A percentile compares a stretch with the other conserved stretches of the same genome.
These are phyloP conservation scores for Sapajus apella DNA, from an alignment of 2,113 vertebrate genomes.

Conservation along the genomic window DNA sequence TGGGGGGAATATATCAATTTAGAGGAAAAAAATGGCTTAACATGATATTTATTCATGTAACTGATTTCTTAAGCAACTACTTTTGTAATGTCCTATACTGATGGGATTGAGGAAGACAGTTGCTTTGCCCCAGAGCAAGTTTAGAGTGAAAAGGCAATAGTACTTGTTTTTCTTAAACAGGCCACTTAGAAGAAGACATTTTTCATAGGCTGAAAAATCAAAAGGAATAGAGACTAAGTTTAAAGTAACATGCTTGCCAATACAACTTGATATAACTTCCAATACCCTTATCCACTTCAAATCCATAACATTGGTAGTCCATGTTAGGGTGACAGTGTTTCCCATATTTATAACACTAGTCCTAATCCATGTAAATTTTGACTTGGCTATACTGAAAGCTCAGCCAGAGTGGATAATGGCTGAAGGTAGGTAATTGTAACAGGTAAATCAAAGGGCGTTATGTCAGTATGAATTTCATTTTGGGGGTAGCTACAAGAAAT, in stretches of 20 bases:
- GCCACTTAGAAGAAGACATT: neutral
- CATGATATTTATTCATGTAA: neutral
- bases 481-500: neutral
- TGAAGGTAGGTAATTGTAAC: neutral
- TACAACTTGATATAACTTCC: neutral
- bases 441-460: neutral
- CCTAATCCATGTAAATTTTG: neutral
- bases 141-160: neutral
- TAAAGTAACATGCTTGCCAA: neutral
- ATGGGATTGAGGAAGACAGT: neutral
- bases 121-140: neutral
- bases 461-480: neutral
- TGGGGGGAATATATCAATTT: neutral
- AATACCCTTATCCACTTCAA: neutral
- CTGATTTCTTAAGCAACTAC: neutral
- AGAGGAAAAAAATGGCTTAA: neutral
- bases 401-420: neutral
- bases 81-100: neutral
- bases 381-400: neutral
- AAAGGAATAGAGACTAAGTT: neutral
- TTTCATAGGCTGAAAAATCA: neutral
- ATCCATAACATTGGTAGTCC: neutral
- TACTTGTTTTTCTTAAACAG: neutral
- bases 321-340: neutral
- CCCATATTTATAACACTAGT: neutral